phyloP scores from a whole-genome alignment of 2,888 invertebrate genomes.

The Drosophila kanekoi region DNA sequence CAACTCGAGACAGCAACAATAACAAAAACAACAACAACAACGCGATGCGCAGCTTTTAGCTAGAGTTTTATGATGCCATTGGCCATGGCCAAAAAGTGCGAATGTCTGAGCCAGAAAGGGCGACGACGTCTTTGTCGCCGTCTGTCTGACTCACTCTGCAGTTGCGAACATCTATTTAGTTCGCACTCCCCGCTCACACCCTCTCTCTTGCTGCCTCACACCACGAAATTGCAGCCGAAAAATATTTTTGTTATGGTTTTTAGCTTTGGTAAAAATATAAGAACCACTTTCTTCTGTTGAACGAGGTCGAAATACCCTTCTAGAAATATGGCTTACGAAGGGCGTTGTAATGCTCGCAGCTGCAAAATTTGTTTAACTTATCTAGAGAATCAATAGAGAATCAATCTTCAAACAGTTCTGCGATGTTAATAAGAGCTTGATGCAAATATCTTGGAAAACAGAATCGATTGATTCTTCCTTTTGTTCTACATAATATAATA shows the following conservation, averaged over 20 bases:
- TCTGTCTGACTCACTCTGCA: conserved; percentile 63
- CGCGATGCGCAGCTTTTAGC: conserved; percentile 41
- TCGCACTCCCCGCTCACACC: conserved; percentile 1
- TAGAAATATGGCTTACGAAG: too few species aligned
- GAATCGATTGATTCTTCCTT: too few species aligned
- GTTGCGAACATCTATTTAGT: conserved; percentile 5
- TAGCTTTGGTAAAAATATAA: neutral
- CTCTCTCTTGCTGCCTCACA: conserved; percentile 1
- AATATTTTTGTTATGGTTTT: conserved; percentile 72
- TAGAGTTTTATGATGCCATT: conserved; percentile 77
- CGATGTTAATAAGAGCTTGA: too few species aligned
- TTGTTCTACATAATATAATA: too few species aligned
- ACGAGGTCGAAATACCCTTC: too few species aligned
- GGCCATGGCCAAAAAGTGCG: conserved; percentile 74
- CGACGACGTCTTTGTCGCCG: conserved; percentile 67
- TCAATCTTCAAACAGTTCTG: too few species aligned
- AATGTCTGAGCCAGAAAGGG: conserved; percentile 59
- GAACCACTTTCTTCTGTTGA: neutral
- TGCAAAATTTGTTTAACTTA: too few species aligned
- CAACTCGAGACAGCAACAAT: conserved; percentile 28
- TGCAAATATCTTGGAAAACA: too few species aligned
- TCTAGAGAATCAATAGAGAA: too few species aligned
- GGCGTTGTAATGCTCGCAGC: too few species aligned
- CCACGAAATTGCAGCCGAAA: conserved; percentile 47
- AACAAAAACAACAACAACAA: conserved; percentile 31